Percentiles rank a stretch among this genome's conserved stretches.
Evolutionary conservation across 1,140 invertebrate species (phyloP).

Genomic region (Laodelphax striatellus): DNA sequence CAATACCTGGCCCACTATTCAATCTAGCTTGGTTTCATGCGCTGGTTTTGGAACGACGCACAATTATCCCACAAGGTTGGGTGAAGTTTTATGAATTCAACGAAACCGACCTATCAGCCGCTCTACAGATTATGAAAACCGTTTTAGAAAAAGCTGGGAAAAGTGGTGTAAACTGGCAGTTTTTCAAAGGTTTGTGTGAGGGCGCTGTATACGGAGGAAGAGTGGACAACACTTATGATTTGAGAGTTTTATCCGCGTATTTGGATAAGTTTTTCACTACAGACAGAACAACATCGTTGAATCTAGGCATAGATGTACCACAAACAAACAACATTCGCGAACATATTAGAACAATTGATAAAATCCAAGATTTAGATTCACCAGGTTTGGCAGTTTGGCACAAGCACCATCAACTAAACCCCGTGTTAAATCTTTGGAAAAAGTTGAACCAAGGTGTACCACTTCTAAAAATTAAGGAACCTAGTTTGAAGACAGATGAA

Average conservation of each 20-base stretch:
- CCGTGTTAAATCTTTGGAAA: conserved; percentile 63
- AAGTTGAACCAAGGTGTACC: conserved; percentile 41
- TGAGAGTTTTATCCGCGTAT: conserved; percentile 59
- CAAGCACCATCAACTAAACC: conserved; percentile 26
- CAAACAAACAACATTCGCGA: conserved; percentile 45
- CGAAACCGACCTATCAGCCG: conserved; percentile 68
- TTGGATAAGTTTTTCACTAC: conserved; percentile 58
- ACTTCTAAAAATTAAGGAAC: conserved; percentile 4
- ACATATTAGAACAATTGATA: conserved; percentile 44
- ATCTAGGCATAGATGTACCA: conserved; percentile 36
- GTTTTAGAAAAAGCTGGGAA: conserved; percentile 30
- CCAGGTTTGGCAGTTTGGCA: conserved; percentile 50
- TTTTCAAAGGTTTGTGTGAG: conserved; percentile 67
- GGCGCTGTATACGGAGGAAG: conserved; percentile 80
- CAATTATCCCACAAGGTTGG: conserved; percentile 79
- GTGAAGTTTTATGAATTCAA: conserved; percentile 85
- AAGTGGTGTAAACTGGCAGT: conserved; percentile 53
- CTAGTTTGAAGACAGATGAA: not conserved
- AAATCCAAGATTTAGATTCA: conserved; percentile 50
- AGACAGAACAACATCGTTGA: conserved; percentile 39
- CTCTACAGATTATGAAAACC: conserved; percentile 55
- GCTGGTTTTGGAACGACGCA: conserved; percentile 74
- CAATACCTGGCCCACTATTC: conserved; percentile 45
- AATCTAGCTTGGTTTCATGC: conserved; percentile 74
- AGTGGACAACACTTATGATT: conserved; percentile 71